Evolutionary conservation across 2,113 vertebrate species (phyloP), one percentile per base, ranked within the genome.

Genomic region (Pholis gunnellus): DNA sequence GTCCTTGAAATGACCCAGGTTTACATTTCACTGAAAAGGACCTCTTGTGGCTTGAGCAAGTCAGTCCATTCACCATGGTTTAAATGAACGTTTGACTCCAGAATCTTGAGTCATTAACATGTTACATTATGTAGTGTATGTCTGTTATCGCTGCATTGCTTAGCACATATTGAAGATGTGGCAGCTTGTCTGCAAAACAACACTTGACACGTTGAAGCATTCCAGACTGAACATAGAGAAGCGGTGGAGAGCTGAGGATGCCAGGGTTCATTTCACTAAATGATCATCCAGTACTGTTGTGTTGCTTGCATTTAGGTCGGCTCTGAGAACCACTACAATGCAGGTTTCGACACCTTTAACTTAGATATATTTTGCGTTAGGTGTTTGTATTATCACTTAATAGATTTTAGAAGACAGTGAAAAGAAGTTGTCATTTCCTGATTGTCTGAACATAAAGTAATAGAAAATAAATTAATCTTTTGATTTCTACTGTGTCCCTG

Each of bases 391-490:
- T 87, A 92, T 89, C 74, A 86, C 80, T 79, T 70, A 70, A 80
- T 92, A 93, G 92, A 84, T 66, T 38, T 71, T 91, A 91, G 88
- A 86, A 73, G 76, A 84, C 79, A 64, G 74, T 73, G 78, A 86
- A 83, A 80, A 85, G 25, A 38, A 88, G 25, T 84, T 93, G 78
- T 87, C 57, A 69, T 91, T 88, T 92, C 92, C 72, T 87, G 79
- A 85, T 91, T 89, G 79, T 88, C 88, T 89, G 82, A 88, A 72
- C 74, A 66, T 90, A 79, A 90, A 81, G 72, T 84, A 87, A 89
- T 90, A 88, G 77, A 85, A 88, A 93, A 91, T 91, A 88, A 92
- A 92, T 79, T 52, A 78, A 72, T 85, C 59, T 87, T 87, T 92
- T 92, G 91, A 87, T 89, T 92, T 88, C 74, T 38, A 59, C 52